Evolutionary conservation across 2,888 invertebrate genomes (phyloP), one percentile per base, ranked within the genome.

Genomic region (Pachliopta kotzebuea): DNA sequence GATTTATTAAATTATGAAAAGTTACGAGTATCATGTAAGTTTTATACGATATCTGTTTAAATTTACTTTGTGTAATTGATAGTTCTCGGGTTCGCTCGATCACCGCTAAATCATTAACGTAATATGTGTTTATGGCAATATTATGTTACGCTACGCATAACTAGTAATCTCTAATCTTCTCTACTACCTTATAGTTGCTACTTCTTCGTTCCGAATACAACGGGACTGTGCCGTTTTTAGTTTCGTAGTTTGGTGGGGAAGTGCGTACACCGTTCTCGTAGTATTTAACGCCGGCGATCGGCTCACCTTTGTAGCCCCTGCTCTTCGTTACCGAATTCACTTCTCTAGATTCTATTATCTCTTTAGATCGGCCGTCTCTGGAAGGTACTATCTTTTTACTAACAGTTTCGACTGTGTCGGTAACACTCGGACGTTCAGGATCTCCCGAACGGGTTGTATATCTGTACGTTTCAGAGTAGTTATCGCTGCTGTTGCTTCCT

Each of bases 261-360:
- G 82, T 75, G 74, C 92, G 84, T 69, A 83, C 73, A 63, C 93
- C 87, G 70, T 93, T 88, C 71, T 94, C 93, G 62, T 93, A 90
- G 76, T 93, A 94, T 74, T 93, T 93, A 18, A 91, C 74, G 70
- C 82, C 85, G 14, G 86, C 71, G 67, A 87, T 73, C 42, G 91
- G 87, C 70, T 93, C 93, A 17, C 86, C 86, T 73, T 92, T 88
- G 74, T 90, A 93, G 7, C 89, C 89, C 68, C 93, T 89, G 77
- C 94, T 94, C 75, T 94, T 95, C 24, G 95, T 95, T 56, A 95
- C 93, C 3, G 94, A 94, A 78, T 94, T 95, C 11, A 94, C 94
- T 83, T 95, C 95, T 63, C 94, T 94, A 0, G 95, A 95, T 76
- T 95, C 94, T 56, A 95, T 94, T 50, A 95, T 94, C 81, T 95